A percentile compares a stretch with the other conserved stretches of the same genome.
Evolutionary conservation across 23 tunicate genomes (phyloP).

Genomic region (Trididemnum clinides): DNA sequence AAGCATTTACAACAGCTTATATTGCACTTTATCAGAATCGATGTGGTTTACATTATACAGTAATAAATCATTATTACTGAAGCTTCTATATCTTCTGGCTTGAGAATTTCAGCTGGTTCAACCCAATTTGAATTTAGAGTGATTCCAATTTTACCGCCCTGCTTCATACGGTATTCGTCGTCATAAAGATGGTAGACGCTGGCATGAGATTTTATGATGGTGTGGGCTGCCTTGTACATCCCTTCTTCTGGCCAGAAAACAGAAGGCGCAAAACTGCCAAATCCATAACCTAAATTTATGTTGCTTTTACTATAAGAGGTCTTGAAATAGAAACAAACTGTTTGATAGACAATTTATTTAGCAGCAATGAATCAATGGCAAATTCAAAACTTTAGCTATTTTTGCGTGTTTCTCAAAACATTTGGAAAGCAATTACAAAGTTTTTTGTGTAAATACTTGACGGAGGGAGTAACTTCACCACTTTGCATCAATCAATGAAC

Average conservation of each 20-base stretch:
- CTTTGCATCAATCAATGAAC: too few species aligned
- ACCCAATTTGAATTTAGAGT: slow-evolving; percentile 94
- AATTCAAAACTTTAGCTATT: not conserved
- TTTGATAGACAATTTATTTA: too few species aligned
- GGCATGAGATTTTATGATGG: slow-evolving; percentile 89
- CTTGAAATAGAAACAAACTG: too few species aligned
- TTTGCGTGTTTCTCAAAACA: not conserved
- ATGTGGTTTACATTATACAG: too few species aligned
- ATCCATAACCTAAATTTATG: slow-evolving; percentile 68
- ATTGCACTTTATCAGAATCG: too few species aligned
- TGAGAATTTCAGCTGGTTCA: slow-evolving; percentile 48
- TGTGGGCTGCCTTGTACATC: slow-evolving; percentile 90
- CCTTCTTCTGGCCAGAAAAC: slow-evolving; percentile 61
- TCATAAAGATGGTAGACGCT: slow-evolving; percentile 81
- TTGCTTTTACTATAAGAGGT: not conserved
- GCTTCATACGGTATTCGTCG: slow-evolving; percentile 66
- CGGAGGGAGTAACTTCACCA: too few species aligned
- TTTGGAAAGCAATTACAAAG: not conserved
- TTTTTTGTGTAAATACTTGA: not conserved
- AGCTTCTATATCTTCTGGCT: slow-evolving; percentile 86
- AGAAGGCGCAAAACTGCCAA: slow-evolving; percentile 85
- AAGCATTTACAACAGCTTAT: too few species aligned
- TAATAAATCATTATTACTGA: slow-evolving; percentile 69
- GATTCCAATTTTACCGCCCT: slow-evolving; percentile 89
- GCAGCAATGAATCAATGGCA: too few species aligned